A percentile compares a stretch with the other conserved stretches of the same genome.
phyloP scores from a whole-genome alignment of 2,888 invertebrate species.

The Ichneumoninae sp. region DNA sequence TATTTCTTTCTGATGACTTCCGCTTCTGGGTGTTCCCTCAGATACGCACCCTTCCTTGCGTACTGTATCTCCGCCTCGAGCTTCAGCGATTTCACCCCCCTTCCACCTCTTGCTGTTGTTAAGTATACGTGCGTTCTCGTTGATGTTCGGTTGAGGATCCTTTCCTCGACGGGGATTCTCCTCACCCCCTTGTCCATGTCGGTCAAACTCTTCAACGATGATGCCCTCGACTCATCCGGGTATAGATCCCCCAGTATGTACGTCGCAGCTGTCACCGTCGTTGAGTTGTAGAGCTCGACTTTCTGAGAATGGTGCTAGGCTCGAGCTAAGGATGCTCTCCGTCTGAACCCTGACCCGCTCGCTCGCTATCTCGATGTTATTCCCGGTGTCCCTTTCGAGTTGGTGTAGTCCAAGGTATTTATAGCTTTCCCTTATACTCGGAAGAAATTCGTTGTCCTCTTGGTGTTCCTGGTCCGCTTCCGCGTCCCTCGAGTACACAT shows the following conservation, averaged over 20 bases:
- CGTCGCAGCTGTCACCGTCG: background rate
- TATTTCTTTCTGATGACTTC: background rate
- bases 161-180: background rate
- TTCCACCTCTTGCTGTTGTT: background rate
- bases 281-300: slow-evolving; percentile 8
- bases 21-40: slow-evolving; percentile 16
- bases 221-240: slow-evolving; percentile 34
- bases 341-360: background rate
- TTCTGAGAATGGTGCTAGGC: slow-evolving; percentile 56
- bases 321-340: slow-evolving; percentile 22
- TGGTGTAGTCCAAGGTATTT: slow-evolving; percentile 37
- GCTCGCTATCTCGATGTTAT: background rate
- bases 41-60: slow-evolving; percentile 35
- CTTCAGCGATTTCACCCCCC: slow-evolving; percentile 11
- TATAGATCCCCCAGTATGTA: slow-evolving; percentile 31
- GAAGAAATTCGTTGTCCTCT: background rate
- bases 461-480: background rate
- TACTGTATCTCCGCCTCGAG: slow-evolving; percentile 38
- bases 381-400: slow-evolving; percentile 5
- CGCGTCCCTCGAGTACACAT: background rate
- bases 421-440: slow-evolving; percentile 20
- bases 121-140: background rate
- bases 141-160: background rate
- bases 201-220: slow-evolving; percentile 55
- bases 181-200: slow-evolving; percentile 59